Evolutionary conservation across 2,797 vertebrate genomes (phyloP).

Genomic region (Takifugu rubripes): DNA sequence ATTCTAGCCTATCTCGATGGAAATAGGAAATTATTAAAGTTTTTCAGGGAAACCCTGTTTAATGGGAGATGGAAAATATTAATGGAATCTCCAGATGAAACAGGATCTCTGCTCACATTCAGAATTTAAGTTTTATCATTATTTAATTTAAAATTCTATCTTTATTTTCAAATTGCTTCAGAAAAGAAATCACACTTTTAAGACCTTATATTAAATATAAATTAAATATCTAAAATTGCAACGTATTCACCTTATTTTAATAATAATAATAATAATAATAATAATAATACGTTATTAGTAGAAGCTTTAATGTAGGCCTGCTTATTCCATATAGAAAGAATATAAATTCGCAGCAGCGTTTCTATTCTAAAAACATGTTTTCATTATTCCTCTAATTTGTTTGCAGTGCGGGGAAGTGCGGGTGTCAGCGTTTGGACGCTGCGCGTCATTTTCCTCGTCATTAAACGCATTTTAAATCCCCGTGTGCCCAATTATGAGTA

Average conservation of each 20-base stretch:
- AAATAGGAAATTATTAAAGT: conserved; percentile 26
- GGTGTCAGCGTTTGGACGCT: conserved; percentile 26
- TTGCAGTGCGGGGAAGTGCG: conserved; percentile 20
- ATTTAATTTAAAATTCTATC: conserved; percentile 1
- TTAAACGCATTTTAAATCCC: conserved; percentile 30
- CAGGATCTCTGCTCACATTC: background rate
- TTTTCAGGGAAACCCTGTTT: conserved; percentile 4
- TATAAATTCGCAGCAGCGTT: conserved; percentile 1
- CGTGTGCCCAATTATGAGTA: conserved; percentile 19
- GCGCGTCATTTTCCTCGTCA: conserved; percentile 42
- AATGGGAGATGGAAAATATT: conserved; percentile 14
- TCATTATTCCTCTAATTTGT: conserved; percentile 53
- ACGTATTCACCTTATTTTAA: too few species aligned
- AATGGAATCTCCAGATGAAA: conserved; percentile 15
- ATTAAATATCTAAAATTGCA: background rate
- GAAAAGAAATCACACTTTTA: too few species aligned
- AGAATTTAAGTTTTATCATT: too few species aligned
- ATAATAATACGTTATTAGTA: background rate
- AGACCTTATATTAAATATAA: background rate
- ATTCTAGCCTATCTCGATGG: conserved; percentile 29
- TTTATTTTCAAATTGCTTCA: background rate
- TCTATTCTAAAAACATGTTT: conserved; percentile 42
- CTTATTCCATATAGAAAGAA: background rate
- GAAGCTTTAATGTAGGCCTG: background rate
- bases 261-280: conserved; percentile 1